Percentiles rank a stretch among this genome's conserved stretches.
phyloP scores from a whole-genome alignment of 2,888 invertebrate genomes.

The Lasioglossum oenotherae region DNA sequence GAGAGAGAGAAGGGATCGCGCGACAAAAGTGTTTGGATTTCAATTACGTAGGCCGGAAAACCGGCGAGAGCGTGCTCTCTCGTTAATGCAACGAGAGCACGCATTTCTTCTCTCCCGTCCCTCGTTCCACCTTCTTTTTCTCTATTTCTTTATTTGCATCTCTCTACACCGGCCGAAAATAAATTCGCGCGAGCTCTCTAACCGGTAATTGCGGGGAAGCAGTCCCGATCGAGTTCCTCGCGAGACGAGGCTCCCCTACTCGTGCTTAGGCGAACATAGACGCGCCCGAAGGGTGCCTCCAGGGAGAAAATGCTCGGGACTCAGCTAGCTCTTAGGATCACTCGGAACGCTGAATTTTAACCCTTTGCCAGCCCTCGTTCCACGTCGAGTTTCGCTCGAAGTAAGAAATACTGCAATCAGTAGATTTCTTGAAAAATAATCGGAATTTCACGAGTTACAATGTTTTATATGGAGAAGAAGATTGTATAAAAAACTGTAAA shows the following conservation, averaged over 20 bases:
- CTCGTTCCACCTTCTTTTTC: conserved; percentile 3
- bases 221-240: conserved; percentile 16
- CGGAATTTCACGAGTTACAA: neutral
- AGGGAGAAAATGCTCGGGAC: neutral
- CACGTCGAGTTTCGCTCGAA: neutral
- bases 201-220: conserved; percentile 43
- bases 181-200: conserved; percentile 28
- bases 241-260: neutral
- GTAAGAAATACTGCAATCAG: too few relatives aligned
- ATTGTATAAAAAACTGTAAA: too few relatives aligned
- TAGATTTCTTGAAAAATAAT: neutral
- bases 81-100: conserved; percentile 33
- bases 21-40: conserved; percentile 46
- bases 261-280: neutral
- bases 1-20: neutral
- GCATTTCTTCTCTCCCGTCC: neutral
- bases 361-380: neutral
- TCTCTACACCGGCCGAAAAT: conserved; percentile 12
- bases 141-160: neutral
- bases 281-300: neutral
- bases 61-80: conserved; percentile 21
- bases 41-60: conserved; percentile 55
- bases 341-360: neutral
- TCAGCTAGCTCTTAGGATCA: neutral
- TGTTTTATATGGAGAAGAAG: too few relatives aligned